Conservation (phyloP, 2,888 invertebrate species). For the Rhingia campestris region DNA sequence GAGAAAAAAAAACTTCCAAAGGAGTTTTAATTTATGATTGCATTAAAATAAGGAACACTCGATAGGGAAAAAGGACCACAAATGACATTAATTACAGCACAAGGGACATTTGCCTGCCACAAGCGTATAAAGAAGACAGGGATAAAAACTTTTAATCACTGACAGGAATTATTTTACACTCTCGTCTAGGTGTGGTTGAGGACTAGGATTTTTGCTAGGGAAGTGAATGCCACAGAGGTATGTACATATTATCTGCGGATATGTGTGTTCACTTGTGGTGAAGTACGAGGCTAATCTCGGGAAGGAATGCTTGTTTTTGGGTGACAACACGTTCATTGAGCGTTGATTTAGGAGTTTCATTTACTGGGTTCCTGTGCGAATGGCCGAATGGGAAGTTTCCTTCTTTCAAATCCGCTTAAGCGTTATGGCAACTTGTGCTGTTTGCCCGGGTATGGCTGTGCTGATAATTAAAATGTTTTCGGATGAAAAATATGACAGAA, state of each 20-base stretch:
- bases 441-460: slow-evolving; percentile 47
- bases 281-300: slow-evolving; percentile 55
- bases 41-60: slow-evolving; percentile 71
- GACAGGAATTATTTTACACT: slow-evolving; percentile 74
- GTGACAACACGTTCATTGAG: slow-evolving; percentile 74
- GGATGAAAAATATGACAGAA: slow-evolving; percentile 55
- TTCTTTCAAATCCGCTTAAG: slow-evolving; percentile 79
- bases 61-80: slow-evolving; percentile 71
- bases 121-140: background rate
- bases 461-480: slow-evolving; percentile 72
- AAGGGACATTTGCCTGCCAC: slow-evolving; percentile 47
- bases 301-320: slow-evolving; percentile 55
- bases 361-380: slow-evolving; percentile 35
- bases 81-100: slow-evolving; percentile 71
- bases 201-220: background rate
- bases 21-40: slow-evolving; percentile 42
- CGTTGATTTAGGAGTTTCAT: slow-evolving; percentile 73
- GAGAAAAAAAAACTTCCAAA: slow-evolving; percentile 13
- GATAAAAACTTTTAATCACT: slow-evolving; percentile 76
- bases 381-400: slow-evolving; percentile 20
- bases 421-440: slow-evolving; percentile 79
- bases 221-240: background rate
- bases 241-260: slow-evolving; percentile 16
- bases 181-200: background rate
- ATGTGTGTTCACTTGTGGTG: slow-evolving; percentile 20